These are phyloP conservation scores for Clistopyga incitator DNA, from an alignment of 2,888 invertebrate species.

Conservation along the genomic window DNA sequence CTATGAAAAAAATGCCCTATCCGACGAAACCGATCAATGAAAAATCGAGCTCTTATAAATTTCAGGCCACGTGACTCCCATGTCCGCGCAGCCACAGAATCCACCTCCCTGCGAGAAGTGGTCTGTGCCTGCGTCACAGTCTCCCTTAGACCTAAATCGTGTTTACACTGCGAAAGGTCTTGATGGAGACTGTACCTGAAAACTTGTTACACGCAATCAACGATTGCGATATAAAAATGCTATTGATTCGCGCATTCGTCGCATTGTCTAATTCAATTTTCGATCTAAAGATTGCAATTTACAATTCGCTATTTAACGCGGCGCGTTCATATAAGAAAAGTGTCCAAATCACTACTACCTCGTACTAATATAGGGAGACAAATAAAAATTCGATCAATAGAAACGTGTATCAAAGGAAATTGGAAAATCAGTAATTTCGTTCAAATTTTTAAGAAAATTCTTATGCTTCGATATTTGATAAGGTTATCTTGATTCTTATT, in stretches of 20 bases:
- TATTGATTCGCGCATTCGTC: slow-evolving; percentile 18
- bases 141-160: slow-evolving; percentile 75
- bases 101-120: slow-evolving; percentile 85
- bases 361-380: not conserved
- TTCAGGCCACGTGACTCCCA: slow-evolving; percentile 78
- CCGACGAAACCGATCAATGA: not conserved
- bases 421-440: not conserved
- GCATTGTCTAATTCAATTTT: slow-evolving; percentile 23
- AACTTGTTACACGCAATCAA: slow-evolving; percentile 85
- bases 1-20: slow-evolving; percentile 30
- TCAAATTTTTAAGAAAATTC: not conserved
- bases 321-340: not conserved
- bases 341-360: not conserved
- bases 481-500: not conserved
- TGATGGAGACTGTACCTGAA: slow-evolving; percentile 86
- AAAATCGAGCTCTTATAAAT: not conserved
- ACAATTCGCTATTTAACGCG: not conserved
- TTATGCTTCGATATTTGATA: not conserved
- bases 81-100: slow-evolving; percentile 86
- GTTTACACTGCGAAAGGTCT: slow-evolving; percentile 70
- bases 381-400: not conserved
- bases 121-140: slow-evolving; percentile 86
- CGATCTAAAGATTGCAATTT: slow-evolving; percentile 3
- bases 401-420: not conserved
- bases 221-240: slow-evolving; percentile 21